Conservation (phyloP, 2,888 invertebrate genomes). For the Lypha dubia region DNA sequence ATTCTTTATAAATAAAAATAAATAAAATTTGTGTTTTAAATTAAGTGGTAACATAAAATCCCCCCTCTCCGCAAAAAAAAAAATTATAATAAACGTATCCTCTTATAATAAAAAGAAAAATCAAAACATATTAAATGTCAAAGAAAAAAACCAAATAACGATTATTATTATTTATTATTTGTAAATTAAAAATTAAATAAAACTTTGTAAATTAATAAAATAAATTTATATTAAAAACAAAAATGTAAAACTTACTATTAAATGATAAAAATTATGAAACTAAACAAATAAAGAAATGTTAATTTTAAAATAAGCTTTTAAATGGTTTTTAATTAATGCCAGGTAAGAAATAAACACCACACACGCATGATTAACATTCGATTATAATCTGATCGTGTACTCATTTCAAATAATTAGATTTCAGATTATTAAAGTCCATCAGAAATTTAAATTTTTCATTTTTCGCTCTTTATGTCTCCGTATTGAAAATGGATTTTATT, state of each 20-base stretch:
- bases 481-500: too few species aligned
- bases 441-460: too few species aligned
- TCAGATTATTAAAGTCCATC: too few species aligned
- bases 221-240: slow-evolving; percentile 43
- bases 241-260: slow-evolving; percentile 58
- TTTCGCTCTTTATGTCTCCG: too few species aligned
- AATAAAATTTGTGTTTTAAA: slow-evolving; percentile 50
- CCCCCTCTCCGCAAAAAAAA: too few species aligned
- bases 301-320: slow-evolving; percentile 72
- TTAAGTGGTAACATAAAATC: slow-evolving; percentile 16
- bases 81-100: slow-evolving; percentile 19
- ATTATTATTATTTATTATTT: slow-evolving; percentile 44
- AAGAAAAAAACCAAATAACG: slow-evolving; percentile 24
- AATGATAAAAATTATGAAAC: slow-evolving; percentile 46
- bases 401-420: too few species aligned
- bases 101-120: slow-evolving; percentile 58
- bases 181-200: slow-evolving; percentile 20
- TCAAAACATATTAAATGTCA: slow-evolving; percentile 68
- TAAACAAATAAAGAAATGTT: slow-evolving; percentile 72
- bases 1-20: slow-evolving; percentile 17
- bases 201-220: slow-evolving; percentile 52
- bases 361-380: too few species aligned
- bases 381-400: too few species aligned
- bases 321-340: not conserved
- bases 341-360: too few species aligned